Percentiles rank a stretch among this genome's conserved stretches.
phyloP scores from a whole-genome alignment of 2,113 vertebrate genomes.

The Sorex araneus region DNA sequence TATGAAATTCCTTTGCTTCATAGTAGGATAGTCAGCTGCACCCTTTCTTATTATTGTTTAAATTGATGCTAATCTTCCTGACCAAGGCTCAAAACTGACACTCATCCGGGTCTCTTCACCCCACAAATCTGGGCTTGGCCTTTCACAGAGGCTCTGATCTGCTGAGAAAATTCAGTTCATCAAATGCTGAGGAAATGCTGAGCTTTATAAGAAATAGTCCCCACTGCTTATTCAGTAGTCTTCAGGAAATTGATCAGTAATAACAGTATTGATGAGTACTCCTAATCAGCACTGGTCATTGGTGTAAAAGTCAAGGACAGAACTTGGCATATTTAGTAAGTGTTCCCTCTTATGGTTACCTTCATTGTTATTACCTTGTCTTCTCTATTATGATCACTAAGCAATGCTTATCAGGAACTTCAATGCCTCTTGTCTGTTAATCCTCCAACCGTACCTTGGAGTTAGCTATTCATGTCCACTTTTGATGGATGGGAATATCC shows the following conservation, averaged over 20 bases:
- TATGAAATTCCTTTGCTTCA: background rate
- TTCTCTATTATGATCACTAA: background rate
- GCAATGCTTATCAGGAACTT: no score
- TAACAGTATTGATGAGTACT: background rate
- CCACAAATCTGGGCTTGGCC: background rate
- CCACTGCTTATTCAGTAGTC: background rate
- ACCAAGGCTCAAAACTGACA: background rate
- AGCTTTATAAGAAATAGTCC: background rate
- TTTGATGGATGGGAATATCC: background rate
- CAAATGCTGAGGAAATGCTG: background rate
- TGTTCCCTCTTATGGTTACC: background rate
- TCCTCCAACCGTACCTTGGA: no score
- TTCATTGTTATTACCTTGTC: background rate
- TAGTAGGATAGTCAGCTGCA: background rate
- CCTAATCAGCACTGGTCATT: background rate
- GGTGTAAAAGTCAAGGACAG: background rate
- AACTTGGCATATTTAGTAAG: background rate
- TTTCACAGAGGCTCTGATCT: background rate
- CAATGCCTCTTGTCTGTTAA: no score
- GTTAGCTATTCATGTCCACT: background rate
- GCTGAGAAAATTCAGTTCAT: background rate
- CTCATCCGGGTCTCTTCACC: background rate
- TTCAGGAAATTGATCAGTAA: background rate
- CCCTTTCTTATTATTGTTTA: conserved; percentile 29
- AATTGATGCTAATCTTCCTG: background rate